A percentile compares a stretch with the other conserved stretches of the same genome.
Evolutionary conservation across 2,797 vertebrate genomes (phyloP).

Genomic region (Rhinophrynus dorsalis): DNA sequence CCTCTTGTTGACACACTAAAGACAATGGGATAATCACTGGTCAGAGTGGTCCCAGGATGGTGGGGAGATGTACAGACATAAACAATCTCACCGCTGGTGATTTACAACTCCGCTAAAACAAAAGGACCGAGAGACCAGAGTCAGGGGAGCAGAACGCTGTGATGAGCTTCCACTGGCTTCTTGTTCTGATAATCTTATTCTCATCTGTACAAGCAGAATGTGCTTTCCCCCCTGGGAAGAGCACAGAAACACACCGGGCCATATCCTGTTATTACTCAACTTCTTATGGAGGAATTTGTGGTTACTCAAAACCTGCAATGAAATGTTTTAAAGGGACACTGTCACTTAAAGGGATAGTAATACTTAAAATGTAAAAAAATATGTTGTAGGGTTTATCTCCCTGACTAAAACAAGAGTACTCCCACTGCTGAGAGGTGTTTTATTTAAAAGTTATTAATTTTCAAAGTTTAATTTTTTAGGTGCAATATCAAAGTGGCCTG

Average conservation of each 20-base stretch:
- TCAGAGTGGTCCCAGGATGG: not conserved
- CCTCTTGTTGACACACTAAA: not conserved
- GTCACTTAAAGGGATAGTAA: no score
- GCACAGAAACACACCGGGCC: constrained; percentile 7
- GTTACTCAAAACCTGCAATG: no score
- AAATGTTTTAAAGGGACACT: no score
- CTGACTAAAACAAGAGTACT: no score
- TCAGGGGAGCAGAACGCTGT: not conserved
- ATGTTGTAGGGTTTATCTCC: no score
- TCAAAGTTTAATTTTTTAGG: no score
- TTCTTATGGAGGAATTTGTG: not conserved
- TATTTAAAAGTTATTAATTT: no score
- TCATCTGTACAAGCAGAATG: constrained; percentile 2
- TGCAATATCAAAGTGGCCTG: no score
- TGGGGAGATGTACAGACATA: not conserved
- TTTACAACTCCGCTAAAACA: constrained; percentile 25
- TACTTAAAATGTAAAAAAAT: no score
- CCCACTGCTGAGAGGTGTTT: no score
- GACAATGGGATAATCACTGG: constrained; percentile 25
- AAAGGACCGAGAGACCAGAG: not conserved
- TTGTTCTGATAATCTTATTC: constrained; percentile 13
- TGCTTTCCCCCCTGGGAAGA: not conserved
- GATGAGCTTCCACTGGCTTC: not conserved
- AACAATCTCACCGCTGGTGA: constrained; percentile 22
- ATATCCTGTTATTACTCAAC: constrained; percentile 17